A percentile compares a stretch with the other conserved stretches of the same genome.
Evolutionary conservation across 2,113 vertebrate species (phyloP).

Genomic region (Tricholaema leucomelas): DNA sequence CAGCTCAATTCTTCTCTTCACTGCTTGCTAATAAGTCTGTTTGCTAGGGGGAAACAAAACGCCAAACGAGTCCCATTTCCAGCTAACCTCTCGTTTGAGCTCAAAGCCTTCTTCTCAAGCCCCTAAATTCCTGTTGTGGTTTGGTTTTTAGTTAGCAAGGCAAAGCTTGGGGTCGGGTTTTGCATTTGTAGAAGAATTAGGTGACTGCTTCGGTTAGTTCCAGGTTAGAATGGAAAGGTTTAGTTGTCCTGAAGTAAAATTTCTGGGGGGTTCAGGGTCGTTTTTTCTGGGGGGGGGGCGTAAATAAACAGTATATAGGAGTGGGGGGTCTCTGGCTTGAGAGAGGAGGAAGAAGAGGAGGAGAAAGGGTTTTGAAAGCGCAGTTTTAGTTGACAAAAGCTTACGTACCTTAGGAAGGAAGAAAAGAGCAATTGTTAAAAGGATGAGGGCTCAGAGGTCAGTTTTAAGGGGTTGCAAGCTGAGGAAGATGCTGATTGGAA

Average conservation of each 20-base stretch:
- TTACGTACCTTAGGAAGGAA: constrained; percentile 66
- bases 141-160: background rate
- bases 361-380: constrained; percentile 10
- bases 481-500: constrained; percentile 19
- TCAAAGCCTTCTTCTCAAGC: background rate
- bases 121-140: background rate
- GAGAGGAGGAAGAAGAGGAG: background rate
- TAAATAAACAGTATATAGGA: background rate
- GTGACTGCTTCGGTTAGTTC: background rate
- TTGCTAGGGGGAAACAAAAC: background rate
- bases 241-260: background rate
- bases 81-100: constrained; percentile 1
- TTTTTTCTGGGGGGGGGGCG: background rate
- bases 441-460: constrained; percentile 27
- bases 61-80: background rate
- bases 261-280: background rate
- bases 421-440: constrained; percentile 68
- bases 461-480: constrained; percentile 23
- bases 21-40: background rate
- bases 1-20: background rate
- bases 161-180: background rate
- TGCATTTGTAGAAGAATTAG: background rate
- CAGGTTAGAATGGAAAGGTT: background rate
- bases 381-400: constrained; percentile 60
- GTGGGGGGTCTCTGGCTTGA: background rate